Base-by-base conservation (phyloP, 2,888 invertebrate genomes). In the Dione juno region DNA sequence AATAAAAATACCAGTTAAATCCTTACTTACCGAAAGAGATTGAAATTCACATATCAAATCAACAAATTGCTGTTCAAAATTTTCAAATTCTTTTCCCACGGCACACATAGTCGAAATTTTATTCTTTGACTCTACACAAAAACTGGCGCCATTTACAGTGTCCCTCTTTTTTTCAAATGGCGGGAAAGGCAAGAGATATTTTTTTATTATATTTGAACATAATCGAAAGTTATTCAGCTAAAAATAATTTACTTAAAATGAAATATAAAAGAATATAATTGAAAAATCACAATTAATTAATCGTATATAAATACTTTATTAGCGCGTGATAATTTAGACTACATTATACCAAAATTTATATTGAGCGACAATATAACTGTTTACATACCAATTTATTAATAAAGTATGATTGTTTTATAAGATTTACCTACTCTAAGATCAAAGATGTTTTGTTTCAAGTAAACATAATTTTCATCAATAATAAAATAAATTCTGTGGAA, bases 11-110 rank as follows among this genome's bases (percentile, higher is more conserved):
- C 5, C 19, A 8, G 40, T 40, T 40, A 10, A 3, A 40, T 10
- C 28, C 28, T 40, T 19, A 16, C 88, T 83, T 80, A 92, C 92
- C 16, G 80, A 80, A 37, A 89, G 69, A 63, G 84, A 82, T 58
- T 88, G 84, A 78, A 88, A 86, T 78, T 90, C 89, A 37, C 86
- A 85, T 69, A 91, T 79, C 43, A 91, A 79, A 69, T 90, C 88
- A 48, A 87, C 77, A 77, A 91, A 85, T 74, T 89, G 87, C 72
- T 88, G 84, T 77, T 92, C 90, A 75, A 92, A 85, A 13, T 75
- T 75, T 73, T 90, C 90, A 75, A 93, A 89, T 74, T 89, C 88
- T 5, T 84, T 81, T 67, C 75, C 69, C 64, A 71, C 73, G 13
- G 76, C 70, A 50, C 74, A 77, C 81, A 83, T 82, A 68, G 7